Base-by-base conservation (phyloP, 2,888 invertebrate species). In the Allygus modestus region DNA sequence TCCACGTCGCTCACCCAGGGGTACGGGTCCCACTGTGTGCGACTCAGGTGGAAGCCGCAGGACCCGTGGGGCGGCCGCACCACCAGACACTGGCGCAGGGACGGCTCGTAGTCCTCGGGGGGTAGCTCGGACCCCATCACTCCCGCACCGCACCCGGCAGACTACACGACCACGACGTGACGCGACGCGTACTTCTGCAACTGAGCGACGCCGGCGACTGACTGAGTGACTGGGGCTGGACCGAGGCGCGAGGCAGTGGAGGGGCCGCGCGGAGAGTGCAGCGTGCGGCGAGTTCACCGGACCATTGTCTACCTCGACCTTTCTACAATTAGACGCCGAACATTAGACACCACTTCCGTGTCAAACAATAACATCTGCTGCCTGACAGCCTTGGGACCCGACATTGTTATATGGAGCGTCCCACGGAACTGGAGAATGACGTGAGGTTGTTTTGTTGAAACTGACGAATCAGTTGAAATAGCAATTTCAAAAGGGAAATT, bases 1-100 rank as follows among this genome's bases (percentile, higher is more conserved):
- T 88, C 88, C n/a, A 88, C 88, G 20, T 86, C 88, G 82, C 86
- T 87, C 41, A 88, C 88, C 88, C 88, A 88, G n/a, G 88, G 88
- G 85, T 88, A 88, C 0, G 88, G 88, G 77, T 88, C 88, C 88
- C 88, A 88, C 86, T 88, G 86, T 58, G 87, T 88, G 9, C 88
- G 86, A 37, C 87, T 87, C 79, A 88, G 84, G 84, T 88, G 88
- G 85, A 88, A 88, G 9, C 88, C 88, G 61, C 88, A 88, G 15
- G 88, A 87, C 5, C 82, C 79, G 0, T 65, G 77, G 12, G 85
- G 75, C 7, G 84, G 82, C 12, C 88, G 85, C 37, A 88, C 75
- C 15, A 84, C 85, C 31, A 87, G 86, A 37, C 43, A 79, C 71
- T 82, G 85, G 85, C 84, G 77, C 85, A 33, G 20, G 5, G 33